Conservation (phyloP, 2,888 invertebrate genomes). For the Thereva nobilitata region DNA sequence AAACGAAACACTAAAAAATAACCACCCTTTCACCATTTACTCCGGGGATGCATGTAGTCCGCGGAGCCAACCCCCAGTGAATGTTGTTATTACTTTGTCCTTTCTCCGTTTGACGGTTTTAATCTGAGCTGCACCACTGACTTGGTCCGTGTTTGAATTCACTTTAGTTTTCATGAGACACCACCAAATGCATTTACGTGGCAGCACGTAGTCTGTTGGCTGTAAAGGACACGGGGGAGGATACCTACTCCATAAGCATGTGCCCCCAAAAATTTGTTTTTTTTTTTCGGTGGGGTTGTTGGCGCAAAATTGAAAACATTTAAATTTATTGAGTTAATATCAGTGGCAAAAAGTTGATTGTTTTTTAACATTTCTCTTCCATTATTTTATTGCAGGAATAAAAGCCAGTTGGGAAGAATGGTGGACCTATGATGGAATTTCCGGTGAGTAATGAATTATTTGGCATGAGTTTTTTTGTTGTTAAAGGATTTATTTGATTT, state of each 20-base stretch:
- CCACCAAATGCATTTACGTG: no score
- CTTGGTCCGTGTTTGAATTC: no score
- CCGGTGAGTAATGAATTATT: conserved; percentile 67
- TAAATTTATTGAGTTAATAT: conserved; percentile 28
- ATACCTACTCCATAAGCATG: no score
- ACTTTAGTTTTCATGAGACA: no score
- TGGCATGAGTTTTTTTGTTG: conserved; percentile 19
- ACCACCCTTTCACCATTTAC: no score
- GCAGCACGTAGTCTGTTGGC: no score
- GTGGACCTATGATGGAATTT: conserved; percentile 96
- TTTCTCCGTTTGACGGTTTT: conserved; percentile 29
- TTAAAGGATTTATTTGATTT: conserved; percentile 14
- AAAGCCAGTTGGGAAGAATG: conserved; percentile 85
- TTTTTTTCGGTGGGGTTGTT: neutral
- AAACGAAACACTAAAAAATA: no score
- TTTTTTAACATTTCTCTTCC: conserved; percentile 44
- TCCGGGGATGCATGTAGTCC: no score
- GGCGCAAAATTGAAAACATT: conserved; percentile 19
- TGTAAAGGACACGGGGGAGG: no score
- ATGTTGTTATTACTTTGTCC: conserved; percentile 26
- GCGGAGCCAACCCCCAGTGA: no score
- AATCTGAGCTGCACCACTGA: conserved; percentile 5
- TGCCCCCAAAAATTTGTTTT: no score
- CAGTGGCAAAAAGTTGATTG: conserved; percentile 23
- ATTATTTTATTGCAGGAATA: conserved; percentile 44